Conservation (phyloP, 1,140 invertebrate genomes). For the Drosophila pallidifrons region DNA sequence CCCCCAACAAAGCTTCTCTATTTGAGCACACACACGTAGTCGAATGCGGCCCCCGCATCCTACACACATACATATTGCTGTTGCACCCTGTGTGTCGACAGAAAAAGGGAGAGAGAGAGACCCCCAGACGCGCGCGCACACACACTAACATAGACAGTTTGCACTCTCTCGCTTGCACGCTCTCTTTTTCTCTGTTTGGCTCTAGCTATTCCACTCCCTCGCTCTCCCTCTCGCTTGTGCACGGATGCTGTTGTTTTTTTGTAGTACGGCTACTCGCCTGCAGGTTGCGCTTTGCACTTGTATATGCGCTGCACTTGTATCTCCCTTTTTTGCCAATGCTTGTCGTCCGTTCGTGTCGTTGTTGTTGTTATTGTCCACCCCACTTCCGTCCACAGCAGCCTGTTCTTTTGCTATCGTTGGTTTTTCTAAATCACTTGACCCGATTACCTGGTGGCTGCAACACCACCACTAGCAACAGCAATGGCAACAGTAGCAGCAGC, state of each 20-base stretch:
- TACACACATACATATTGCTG: slow-evolving; percentile 18
- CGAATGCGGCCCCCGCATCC: slow-evolving; percentile 18
- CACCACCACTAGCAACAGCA: slow-evolving; percentile 12
- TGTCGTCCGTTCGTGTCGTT: slow-evolving; percentile 2
- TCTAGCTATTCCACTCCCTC: not conserved
- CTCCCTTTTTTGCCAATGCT: slow-evolving; percentile 47
- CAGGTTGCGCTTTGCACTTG: slow-evolving; percentile 68
- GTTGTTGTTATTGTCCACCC: slow-evolving; percentile 19
- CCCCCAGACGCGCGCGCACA: slow-evolving; percentile 32
- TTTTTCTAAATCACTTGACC: slow-evolving; percentile 81
- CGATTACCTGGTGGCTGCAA: slow-evolving; percentile 77
- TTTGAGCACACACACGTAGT: slow-evolving; percentile 5
- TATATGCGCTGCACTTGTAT: slow-evolving; percentile 33
- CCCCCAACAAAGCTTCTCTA: slow-evolving; percentile 48
- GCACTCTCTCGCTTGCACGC: slow-evolving; percentile 9
- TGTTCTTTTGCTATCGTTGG: slow-evolving; percentile 44
- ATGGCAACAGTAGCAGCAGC: slow-evolving; percentile 8
- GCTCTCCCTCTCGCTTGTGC: slow-evolving; percentile 32
- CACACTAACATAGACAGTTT: slow-evolving; percentile 40
- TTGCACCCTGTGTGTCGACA: slow-evolving; percentile 48
- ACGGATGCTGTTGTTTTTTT: slow-evolving; percentile 38
- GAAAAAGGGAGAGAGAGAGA: slow-evolving; percentile 23
- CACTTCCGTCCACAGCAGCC: slow-evolving; percentile 33
- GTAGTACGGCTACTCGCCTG: slow-evolving; percentile 31
- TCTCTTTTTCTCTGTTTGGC: slow-evolving; percentile 12